phyloP scores from a whole-genome alignment of 2,113 vertebrate genomes.

The Epinephelus cyanopodus region DNA sequence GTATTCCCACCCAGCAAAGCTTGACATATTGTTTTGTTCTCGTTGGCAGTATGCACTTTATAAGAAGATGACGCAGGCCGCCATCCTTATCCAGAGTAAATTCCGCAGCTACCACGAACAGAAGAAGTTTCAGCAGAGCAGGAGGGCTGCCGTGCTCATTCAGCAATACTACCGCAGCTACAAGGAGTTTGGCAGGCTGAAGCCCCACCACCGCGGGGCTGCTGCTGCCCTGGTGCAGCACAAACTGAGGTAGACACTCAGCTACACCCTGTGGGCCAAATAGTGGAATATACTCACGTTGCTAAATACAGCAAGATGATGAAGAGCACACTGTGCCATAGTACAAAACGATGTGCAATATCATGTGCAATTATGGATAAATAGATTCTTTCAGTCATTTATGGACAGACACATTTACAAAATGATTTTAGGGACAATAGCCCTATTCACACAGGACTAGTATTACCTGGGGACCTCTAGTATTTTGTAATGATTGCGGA shows the following conservation, averaged over 20 bases:
- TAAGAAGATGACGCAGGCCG: conserved; percentile 99
- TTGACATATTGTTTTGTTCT: conserved; percentile 24
- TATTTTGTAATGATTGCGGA: too few species aligned
- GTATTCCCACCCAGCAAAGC: neutral
- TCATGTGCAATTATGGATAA: conserved; percentile 16
- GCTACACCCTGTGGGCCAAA: neutral
- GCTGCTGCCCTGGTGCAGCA: conserved; percentile 89
- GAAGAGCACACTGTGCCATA: neutral
- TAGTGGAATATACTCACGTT: neutral
- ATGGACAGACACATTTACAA: neutral
- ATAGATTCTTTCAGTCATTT: neutral
- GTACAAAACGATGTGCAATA: conserved; percentile 3
- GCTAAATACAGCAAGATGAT: neutral
- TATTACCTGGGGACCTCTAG: too few species aligned
- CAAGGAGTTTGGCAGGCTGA: conserved; percentile 91
- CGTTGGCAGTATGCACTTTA: conserved; percentile 97
- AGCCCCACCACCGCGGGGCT: conserved; percentile 89
- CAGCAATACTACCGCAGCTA: conserved; percentile 99
- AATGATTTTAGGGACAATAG: neutral
- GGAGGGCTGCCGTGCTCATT: conserved; percentile 95
- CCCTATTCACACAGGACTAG: too few species aligned
- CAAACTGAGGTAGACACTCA: conserved; percentile 82
- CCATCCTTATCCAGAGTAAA: conserved; percentile 99
- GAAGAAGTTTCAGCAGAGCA: conserved; percentile 98
- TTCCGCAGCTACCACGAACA: conserved; percentile 98